Conservation (phyloP, 2,797 vertebrate species). For the Stomatorhinus walkeri region DNA sequence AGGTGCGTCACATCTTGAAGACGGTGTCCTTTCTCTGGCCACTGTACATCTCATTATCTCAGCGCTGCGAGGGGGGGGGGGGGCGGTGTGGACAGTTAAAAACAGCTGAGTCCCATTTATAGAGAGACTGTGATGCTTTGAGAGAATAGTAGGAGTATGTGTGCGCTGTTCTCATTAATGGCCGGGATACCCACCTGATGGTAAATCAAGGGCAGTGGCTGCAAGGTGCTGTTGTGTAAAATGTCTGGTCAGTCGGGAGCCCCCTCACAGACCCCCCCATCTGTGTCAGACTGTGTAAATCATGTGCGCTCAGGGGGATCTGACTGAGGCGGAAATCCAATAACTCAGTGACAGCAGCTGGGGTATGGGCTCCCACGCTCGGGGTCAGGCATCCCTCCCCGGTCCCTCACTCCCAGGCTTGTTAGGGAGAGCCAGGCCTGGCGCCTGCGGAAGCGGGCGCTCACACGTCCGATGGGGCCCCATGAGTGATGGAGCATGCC, state of each 20-base stretch:
- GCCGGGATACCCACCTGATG: background rate
- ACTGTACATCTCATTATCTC: background rate
- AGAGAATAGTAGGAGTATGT: background rate
- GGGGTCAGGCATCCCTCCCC: background rate
- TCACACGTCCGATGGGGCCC: conserved; percentile 36
- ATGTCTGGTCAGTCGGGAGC: background rate
- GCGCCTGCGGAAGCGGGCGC: background rate
- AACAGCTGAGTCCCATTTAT: background rate
- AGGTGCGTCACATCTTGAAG: background rate
- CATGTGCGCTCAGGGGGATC: background rate
- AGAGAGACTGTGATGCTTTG: background rate
- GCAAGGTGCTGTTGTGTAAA: background rate
- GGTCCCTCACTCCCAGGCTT: background rate
- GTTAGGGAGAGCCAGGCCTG: conserved; percentile 13
- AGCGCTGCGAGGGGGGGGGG: background rate
- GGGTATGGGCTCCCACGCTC: background rate
- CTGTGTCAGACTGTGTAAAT: background rate
- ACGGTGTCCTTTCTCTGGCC: background rate
- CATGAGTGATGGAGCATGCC: conserved; percentile 60
- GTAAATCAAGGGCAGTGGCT: background rate
- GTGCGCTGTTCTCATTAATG: background rate
- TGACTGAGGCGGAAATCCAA: background rate
- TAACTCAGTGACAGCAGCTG: background rate
- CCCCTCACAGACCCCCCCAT: background rate
- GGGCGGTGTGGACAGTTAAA: background rate